These are phyloP conservation scores for Anthoscopus minutus DNA, from an alignment of 2,113 vertebrate genomes.

Conservation along the genomic window DNA sequence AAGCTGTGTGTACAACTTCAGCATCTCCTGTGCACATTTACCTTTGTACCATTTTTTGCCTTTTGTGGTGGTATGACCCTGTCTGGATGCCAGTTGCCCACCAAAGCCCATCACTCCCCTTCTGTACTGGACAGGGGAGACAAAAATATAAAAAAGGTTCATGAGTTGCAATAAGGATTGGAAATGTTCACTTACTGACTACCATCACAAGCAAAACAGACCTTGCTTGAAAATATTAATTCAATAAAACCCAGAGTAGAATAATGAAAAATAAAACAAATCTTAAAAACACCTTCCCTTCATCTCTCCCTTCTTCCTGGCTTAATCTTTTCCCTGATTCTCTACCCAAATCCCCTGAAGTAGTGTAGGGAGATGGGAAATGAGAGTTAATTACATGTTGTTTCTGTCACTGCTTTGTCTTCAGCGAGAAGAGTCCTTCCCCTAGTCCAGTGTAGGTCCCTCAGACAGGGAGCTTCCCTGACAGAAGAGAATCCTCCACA, in stretches of 20 bases:
- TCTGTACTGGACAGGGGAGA: neutral
- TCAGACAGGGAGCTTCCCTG: neutral
- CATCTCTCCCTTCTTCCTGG: neutral
- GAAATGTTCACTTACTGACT: neutral
- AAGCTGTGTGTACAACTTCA: neutral
- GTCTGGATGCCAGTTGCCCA: neutral
- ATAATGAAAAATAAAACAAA: neutral
- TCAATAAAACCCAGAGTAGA: neutral
- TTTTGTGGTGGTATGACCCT: neutral
- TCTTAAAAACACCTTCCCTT: neutral
- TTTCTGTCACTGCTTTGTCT: neutral
- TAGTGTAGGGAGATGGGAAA: neutral
- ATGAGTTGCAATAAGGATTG: neutral
- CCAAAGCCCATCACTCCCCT: neutral
- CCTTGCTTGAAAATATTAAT: neutral
- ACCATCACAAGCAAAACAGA: neutral
- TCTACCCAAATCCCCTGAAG: neutral
- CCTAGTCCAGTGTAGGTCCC: neutral
- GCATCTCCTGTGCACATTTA: neutral
- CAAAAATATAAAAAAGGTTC: neutral
- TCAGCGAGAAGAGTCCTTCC: neutral
- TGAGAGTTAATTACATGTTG: neutral
- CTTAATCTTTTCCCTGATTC: neutral
- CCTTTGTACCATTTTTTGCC: neutral
- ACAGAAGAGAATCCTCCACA: neutral